These are phyloP conservation scores for Poecilia gillii DNA, from an alignment of 2,797 vertebrate genomes.

Conservation along the genomic window DNA sequence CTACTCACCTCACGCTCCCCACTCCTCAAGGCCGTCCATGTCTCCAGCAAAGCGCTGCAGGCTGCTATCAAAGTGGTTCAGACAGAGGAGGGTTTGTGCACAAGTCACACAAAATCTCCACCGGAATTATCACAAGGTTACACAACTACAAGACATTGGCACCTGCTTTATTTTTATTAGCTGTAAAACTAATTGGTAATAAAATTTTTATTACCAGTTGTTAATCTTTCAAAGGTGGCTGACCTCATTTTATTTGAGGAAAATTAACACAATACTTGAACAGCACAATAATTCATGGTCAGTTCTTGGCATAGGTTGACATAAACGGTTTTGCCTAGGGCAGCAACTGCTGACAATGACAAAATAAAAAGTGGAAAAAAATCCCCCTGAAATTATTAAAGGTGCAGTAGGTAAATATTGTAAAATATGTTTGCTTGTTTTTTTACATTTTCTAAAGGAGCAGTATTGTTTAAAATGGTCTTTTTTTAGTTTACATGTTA, in stretches of 20 bases:
- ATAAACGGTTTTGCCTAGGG: not conserved
- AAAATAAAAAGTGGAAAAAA: not conserved
- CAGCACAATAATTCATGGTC: not conserved
- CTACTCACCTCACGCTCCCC: not conserved
- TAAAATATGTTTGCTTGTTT: too few species aligned
- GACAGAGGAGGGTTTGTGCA: conserved; percentile 10
- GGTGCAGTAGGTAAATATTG: too few species aligned
- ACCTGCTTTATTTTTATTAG: conserved; percentile 2
- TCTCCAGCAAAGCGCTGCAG: not conserved
- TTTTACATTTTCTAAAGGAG: too few species aligned
- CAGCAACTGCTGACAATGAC: not conserved
- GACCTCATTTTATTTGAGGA: not conserved
- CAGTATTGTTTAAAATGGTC: too few species aligned
- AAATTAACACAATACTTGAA: not conserved
- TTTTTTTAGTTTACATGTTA: too few species aligned
- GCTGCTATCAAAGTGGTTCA: not conserved
- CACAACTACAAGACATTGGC: not conserved
- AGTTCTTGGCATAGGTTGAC: not conserved
- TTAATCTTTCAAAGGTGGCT: not conserved
- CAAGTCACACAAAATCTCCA: not conserved
- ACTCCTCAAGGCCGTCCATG: not conserved
- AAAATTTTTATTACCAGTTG: not conserved
- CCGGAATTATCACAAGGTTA: conserved; percentile 11
- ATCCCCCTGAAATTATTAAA: too few species aligned
- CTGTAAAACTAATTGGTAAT: not conserved